Conservation (phyloP, 2,113 vertebrate genomes). For the Boleophthalmus pectinirostris region DNA sequence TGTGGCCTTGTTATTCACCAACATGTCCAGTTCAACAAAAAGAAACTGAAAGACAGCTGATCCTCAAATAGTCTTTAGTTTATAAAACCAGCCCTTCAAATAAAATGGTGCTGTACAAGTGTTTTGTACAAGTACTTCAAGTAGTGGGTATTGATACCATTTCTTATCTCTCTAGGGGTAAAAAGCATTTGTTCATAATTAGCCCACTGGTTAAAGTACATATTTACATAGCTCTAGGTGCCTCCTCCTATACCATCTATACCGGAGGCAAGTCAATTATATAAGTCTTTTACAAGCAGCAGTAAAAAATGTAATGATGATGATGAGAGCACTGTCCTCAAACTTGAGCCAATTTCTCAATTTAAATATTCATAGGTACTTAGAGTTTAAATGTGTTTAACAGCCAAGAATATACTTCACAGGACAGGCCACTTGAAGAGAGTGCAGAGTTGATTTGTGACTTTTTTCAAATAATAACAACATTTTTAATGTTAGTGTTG, state of each 20-base stretch:
- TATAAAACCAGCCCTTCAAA: constrained; percentile 21
- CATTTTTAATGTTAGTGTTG: constrained; percentile 24
- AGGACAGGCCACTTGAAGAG: not conserved
- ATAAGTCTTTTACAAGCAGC: not conserved
- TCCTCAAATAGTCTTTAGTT: not conserved
- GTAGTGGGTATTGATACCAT: not conserved
- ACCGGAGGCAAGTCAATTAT: constrained; percentile 4
- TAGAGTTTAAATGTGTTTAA: constrained; percentile 5
- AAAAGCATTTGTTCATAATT: constrained; percentile 17
- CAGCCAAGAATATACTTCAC: too few species aligned
- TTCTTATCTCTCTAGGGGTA: not conserved
- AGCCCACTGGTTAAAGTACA: constrained; percentile 15
- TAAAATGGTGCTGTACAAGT: constrained; percentile 22
- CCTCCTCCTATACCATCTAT: not conserved
- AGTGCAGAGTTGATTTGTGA: not conserved
- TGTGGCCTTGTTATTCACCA: constrained; percentile 16
- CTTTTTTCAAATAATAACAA: not conserved
- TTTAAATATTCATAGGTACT: too few species aligned
- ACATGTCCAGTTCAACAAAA: constrained; percentile 3
- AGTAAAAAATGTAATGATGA: too few species aligned
- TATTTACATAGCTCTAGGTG: constrained; percentile 1
- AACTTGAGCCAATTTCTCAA: not conserved
- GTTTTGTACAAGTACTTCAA: constrained; percentile 19
- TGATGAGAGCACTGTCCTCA: not conserved
- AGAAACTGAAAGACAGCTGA: constrained; percentile 25